Conservation (phyloP, 1,140 invertebrate species). For the Papilio machaon region DNA sequence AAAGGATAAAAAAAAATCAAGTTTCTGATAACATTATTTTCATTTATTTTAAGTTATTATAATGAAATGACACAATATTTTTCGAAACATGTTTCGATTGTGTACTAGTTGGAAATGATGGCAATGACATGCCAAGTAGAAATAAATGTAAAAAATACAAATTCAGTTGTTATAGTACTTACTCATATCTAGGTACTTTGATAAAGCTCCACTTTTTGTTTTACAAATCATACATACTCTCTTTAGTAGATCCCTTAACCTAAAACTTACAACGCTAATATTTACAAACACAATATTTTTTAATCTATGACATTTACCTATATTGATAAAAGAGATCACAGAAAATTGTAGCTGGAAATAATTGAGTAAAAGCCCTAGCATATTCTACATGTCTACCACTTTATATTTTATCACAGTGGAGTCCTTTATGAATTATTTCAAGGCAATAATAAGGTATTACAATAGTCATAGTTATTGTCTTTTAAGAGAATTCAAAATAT, state of each 20-base stretch:
- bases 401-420: slow-evolving; percentile 79
- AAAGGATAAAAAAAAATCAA: slow-evolving; percentile 34
- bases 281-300: slow-evolving; percentile 75
- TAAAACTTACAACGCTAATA: slow-evolving; percentile 64
- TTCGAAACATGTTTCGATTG: slow-evolving; percentile 70
- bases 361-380: slow-evolving; percentile 78
- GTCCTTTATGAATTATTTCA: slow-evolving; percentile 71
- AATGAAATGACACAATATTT: slow-evolving; percentile 73
- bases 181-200: slow-evolving; percentile 79
- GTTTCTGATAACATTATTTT: slow-evolving; percentile 65
- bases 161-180: slow-evolving; percentile 75
- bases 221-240: slow-evolving; percentile 80
- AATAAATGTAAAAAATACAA: slow-evolving; percentile 81
- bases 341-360: slow-evolving; percentile 83
- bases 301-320: slow-evolving; percentile 76
- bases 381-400: slow-evolving; percentile 78
- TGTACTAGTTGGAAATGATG: slow-evolving; percentile 75
- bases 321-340: slow-evolving; percentile 83
- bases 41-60: slow-evolving; percentile 78
- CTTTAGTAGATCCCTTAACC: slow-evolving; percentile 74
- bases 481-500: slow-evolving; percentile 45
- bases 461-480: slow-evolving; percentile 68
- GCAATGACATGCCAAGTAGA: slow-evolving; percentile 67
- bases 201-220: slow-evolving; percentile 82
- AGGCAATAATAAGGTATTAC: slow-evolving; percentile 69